phyloP scores from a whole-genome alignment of 2,797 vertebrate genomes.

The Aldrovandia affinis region DNA sequence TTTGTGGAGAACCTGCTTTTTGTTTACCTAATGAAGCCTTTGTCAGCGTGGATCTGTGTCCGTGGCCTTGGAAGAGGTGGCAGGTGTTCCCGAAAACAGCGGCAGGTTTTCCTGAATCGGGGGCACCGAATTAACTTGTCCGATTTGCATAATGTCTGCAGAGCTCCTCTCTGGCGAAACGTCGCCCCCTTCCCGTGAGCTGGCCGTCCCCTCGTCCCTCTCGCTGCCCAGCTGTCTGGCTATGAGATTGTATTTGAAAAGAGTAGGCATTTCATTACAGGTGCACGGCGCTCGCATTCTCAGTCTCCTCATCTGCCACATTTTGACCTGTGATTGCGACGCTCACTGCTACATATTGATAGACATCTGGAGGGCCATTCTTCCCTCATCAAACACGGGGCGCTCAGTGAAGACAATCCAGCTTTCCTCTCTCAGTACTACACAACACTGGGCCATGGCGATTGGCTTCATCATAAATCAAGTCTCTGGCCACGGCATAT shows the following conservation, averaged over 20 bases:
- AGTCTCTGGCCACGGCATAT: conserved; percentile 52
- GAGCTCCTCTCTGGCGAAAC: neutral
- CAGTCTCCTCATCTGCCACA: conserved; percentile 65
- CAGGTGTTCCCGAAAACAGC: conserved; percentile 9
- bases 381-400: conserved; percentile 65
- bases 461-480: conserved; percentile 54
- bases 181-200: neutral
- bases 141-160: conserved; percentile 13
- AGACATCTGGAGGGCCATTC: conserved; percentile 77
- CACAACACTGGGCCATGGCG: conserved; percentile 40
- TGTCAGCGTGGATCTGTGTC: neutral
- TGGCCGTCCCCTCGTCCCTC: neutral
- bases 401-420: conserved; percentile 61
- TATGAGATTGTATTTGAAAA: no score
- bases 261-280: neutral
- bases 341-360: conserved; percentile 83
- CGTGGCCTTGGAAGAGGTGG: neutral
- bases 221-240: neutral
- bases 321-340: conserved; percentile 66
- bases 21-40: conserved; percentile 75
- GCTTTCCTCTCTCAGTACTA: conserved; percentile 43
- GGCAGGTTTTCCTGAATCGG: conserved; percentile 4
- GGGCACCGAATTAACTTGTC: neutral
- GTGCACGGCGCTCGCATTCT: conserved; percentile 37
- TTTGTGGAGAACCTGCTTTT: conserved; percentile 71